Conservation (phyloP, 2,888 invertebrate genomes). For the Aleiodes alternator region DNA sequence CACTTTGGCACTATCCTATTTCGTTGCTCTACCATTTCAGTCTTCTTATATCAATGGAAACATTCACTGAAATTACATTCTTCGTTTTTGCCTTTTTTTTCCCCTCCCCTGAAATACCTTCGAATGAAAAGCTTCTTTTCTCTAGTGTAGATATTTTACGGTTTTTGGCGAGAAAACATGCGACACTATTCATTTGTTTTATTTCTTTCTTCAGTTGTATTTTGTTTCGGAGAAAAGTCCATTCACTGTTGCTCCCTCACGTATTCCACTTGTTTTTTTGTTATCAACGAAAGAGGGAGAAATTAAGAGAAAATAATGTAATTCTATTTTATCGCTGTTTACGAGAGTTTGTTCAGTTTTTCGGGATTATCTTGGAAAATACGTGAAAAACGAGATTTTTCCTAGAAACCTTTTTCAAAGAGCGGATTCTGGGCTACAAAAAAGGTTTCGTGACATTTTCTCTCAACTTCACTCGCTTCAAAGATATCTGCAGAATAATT, state of each 20-base stretch:
- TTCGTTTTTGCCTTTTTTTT: slow-evolving; percentile 52
- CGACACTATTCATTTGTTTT: slow-evolving; percentile 17
- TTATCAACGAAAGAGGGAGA: background rate
- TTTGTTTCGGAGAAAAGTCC: slow-evolving; percentile 9
- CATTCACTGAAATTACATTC: slow-evolving; percentile 70
- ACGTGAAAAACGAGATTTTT: no score
- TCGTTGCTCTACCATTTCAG: slow-evolving; percentile 54
- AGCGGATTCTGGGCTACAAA: no score
- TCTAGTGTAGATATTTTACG: slow-evolving; percentile 14
- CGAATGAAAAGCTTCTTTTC: slow-evolving; percentile 33
- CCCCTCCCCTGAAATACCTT: background rate
- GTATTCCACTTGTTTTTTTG: background rate
- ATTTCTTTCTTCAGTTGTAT: background rate
- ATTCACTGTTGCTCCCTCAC: slow-evolving; percentile 30
- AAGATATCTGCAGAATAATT: no score
- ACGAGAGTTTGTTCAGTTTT: no score
- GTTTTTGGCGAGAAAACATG: slow-evolving; percentile 9
- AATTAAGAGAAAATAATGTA: background rate
- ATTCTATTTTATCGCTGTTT: background rate
- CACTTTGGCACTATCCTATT: slow-evolving; percentile 46
- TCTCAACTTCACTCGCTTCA: no score
- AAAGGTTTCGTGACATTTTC: no score
- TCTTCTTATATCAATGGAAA: slow-evolving; percentile 71
- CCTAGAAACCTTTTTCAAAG: no score
- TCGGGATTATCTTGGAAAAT: no score